Percentiles rank a stretch among this genome's conserved stretches.
Conservation (phyloP, 1,140 invertebrate genomes). For the Globodera rostochiensis region DNA sequence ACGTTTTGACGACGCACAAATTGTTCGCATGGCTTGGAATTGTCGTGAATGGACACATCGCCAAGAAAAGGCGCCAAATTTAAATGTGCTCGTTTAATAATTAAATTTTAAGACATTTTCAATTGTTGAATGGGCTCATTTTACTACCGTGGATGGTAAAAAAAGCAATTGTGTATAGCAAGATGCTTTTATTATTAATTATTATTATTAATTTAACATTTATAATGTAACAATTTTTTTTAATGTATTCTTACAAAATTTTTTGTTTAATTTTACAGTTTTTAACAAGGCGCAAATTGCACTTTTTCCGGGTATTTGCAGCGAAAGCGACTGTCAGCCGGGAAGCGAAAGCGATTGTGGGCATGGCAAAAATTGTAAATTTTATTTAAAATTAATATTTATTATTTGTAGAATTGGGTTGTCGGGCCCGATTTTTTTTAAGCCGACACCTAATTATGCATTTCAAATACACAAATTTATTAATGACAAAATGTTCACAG, state of each 20-base stretch:
- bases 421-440: too few relatives aligned
- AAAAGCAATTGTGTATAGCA: background rate
- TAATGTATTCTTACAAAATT: too few relatives aligned
- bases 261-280: background rate
- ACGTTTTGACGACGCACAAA: background rate
- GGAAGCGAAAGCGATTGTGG: background rate
- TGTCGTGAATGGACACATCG: conserved; percentile 8
- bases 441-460: too few relatives aligned
- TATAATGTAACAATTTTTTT: background rate
- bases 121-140: conserved; percentile 10
- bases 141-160: conserved; percentile 1
- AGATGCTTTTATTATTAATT: background rate
- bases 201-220: background rate
- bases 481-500: background rate
- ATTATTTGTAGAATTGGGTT: too few relatives aligned
- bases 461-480: background rate
- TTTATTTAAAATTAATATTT: background rate
- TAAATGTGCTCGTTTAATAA: background rate
- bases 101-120: background rate
- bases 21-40: background rate
- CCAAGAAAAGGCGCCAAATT: conserved; percentile 8
- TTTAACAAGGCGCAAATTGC: conserved; percentile 11
- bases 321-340: conserved; percentile 8
- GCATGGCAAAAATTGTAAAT: conserved; percentile 2
- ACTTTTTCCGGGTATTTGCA: conserved; percentile 13